Base-by-base conservation (phyloP, 92 coral and sea anemone species). In the Epizoanthus fatuus region DNA sequence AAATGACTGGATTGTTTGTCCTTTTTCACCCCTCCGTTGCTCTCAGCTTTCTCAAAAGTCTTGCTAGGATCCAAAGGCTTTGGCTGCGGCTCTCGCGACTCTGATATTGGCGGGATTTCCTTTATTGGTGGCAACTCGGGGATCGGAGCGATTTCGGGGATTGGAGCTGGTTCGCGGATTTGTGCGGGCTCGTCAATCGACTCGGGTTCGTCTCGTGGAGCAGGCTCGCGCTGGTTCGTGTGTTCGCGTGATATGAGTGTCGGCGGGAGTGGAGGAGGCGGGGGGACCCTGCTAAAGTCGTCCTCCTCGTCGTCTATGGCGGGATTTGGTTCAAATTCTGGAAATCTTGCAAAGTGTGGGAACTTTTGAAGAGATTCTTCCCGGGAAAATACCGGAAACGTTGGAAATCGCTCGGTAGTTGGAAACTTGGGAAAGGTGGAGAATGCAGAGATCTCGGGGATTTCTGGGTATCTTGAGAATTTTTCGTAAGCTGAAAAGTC, bases 1-100 rank as follows among this genome's bases (percentile, higher is more conserved):
- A 1, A 75, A 37, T 37, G 32, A 47, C 56, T 40, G 8, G 68
- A 9, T 40, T 39, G 29, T 58, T 62, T 29, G 20, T 25, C 8
- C 63, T 77, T 77, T 55, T 77, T 77, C 14, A 77, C 82, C 17
- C 71, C 82, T 9, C 82, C 82, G 16, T 77, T 77, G 82, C 82
- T 77, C 71, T 60, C 82, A 9, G 82, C 82, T 77, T 77, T 77
- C 37, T 77, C 82, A 19, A 77, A 77, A 19, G 82, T 77, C 82
- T 77, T 77, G 17, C 63, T 40, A 0, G 82, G 82, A 47, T 77
- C 82, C 40, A 77, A 20, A 10, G 82, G 71, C 47, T 40, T 20
- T 19, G 82, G 56, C 14, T 77, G 55, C 0, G 69, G 55, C 42
- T 77, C 82, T 19, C 70, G 56, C 16, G 45, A 59, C 44, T 77